phyloP scores from a whole-genome alignment of 2,797 vertebrate genomes.

The Ambastaia sidthimunki region DNA sequence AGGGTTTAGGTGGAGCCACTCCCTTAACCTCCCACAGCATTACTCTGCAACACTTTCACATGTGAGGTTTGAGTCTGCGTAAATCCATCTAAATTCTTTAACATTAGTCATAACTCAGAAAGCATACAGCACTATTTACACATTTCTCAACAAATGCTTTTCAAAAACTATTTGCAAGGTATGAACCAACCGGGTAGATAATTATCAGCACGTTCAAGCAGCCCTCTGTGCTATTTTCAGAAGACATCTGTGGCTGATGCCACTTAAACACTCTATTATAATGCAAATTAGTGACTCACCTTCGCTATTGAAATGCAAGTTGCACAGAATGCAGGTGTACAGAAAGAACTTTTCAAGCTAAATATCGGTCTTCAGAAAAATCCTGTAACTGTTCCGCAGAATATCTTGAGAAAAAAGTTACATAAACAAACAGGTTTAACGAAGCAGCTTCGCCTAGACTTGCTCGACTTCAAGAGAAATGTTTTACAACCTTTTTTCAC shows the following conservation, averaged over 20 bases:
- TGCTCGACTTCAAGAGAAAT: background rate
- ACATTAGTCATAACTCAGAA: background rate
- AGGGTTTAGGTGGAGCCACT: background rate
- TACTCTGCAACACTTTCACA: background rate
- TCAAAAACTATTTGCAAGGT: conserved; percentile 6
- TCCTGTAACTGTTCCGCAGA: background rate
- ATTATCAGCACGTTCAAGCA: background rate
- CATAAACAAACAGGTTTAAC: conserved; percentile 19
- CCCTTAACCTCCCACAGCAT: background rate
- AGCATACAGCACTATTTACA: background rate
- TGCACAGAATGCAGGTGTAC: background rate
- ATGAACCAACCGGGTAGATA: conserved; percentile 9
- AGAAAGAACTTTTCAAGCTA: background rate
- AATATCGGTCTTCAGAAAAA: background rate
- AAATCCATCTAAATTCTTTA: conserved; percentile 6
- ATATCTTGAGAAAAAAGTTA: background rate
- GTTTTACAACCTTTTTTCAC: background rate
- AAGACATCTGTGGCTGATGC: background rate
- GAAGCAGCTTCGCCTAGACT: conserved; percentile 23
- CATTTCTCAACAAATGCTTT: background rate
- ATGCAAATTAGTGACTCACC: background rate
- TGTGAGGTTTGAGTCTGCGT: background rate
- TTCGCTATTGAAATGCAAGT: background rate
- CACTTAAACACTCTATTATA: background rate
- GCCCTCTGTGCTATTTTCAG: background rate